Percentiles rank a stretch among this genome's conserved stretches.
Evolutionary conservation across 2,113 vertebrate species (phyloP).

Genomic region (Dicaeum eximium): DNA sequence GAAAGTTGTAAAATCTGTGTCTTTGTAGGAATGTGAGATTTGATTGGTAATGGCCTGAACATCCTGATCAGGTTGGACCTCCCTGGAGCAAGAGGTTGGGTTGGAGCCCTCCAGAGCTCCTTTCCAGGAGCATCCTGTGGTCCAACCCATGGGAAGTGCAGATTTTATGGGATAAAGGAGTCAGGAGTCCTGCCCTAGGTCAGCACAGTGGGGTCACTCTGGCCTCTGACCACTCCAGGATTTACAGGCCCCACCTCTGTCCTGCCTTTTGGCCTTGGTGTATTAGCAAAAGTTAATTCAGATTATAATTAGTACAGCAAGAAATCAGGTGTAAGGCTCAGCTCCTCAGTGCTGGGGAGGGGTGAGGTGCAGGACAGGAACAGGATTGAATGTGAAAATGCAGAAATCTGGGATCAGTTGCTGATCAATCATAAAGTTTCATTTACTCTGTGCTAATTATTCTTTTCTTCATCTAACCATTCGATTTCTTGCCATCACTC

Average conservation of each 20-base stretch:
- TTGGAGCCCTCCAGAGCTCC: background rate
- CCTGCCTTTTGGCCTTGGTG: background rate
- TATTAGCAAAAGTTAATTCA: background rate
- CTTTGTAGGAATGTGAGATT: background rate
- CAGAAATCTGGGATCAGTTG: background rate
- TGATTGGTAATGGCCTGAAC: accelerated
- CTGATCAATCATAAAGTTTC: background rate
- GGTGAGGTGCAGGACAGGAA: background rate
- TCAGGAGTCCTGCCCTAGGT: background rate
- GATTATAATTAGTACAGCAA: background rate
- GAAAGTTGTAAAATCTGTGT: background rate
- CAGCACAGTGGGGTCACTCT: background rate
- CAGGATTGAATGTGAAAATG: background rate
- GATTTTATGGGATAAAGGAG: background rate
- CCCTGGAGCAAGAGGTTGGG: background rate
- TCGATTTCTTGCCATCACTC: background rate
- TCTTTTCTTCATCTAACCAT: background rate
- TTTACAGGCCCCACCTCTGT: background rate
- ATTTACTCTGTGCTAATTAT: background rate
- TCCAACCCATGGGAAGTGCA: accelerated
- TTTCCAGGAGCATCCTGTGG: too few species aligned
- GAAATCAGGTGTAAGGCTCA: background rate
- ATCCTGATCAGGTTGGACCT: background rate
- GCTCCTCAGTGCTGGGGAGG: background rate
- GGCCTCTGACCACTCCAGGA: background rate